Conservation (phyloP, 2,113 vertebrate genomes). For the Tachysurus vachellii region DNA sequence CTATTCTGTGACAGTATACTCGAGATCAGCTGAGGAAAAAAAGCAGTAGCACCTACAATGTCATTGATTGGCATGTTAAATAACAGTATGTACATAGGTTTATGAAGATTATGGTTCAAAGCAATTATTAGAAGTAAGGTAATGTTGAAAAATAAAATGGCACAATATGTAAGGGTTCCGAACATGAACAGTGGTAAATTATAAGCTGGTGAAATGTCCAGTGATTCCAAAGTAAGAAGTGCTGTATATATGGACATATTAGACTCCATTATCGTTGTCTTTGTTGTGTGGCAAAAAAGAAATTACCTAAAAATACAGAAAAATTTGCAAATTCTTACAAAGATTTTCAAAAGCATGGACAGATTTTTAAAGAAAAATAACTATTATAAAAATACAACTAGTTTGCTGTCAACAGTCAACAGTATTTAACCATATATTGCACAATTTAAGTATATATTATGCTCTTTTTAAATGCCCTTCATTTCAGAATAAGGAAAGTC, state of each 20-base stretch:
- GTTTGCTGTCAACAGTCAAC: too few relatives aligned
- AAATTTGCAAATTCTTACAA: background rate
- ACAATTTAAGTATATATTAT: too few relatives aligned
- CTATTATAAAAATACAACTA: too few relatives aligned
- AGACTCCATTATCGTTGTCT: constrained; percentile 31
- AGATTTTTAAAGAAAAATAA: too few relatives aligned
- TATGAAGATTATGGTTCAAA: constrained; percentile 26
- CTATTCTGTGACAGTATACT: constrained; percentile 32
- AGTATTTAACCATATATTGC: too few relatives aligned
- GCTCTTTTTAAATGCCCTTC: too few relatives aligned
- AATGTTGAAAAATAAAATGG: constrained; percentile 27
- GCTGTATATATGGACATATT: constrained; percentile 11
- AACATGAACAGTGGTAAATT: constrained; percentile 48
- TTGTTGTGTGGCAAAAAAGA: background rate
- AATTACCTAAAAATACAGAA: background rate
- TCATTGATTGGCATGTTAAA: constrained; percentile 40
- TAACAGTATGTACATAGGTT: constrained; percentile 36
- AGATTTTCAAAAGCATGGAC: too few relatives aligned
- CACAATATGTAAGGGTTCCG: constrained; percentile 18
- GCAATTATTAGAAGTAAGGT: constrained; percentile 40
- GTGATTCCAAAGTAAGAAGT: constrained; percentile 48
- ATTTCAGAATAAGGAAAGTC: too few relatives aligned
- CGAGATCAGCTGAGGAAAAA: constrained; percentile 10
- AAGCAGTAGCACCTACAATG: constrained; percentile 13
- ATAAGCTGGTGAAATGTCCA: constrained; percentile 45